Percentiles rank a stretch among this genome's conserved stretches.
Conservation (phyloP, 2,113 vertebrate genomes). For the Oophaga pumilio region DNA sequence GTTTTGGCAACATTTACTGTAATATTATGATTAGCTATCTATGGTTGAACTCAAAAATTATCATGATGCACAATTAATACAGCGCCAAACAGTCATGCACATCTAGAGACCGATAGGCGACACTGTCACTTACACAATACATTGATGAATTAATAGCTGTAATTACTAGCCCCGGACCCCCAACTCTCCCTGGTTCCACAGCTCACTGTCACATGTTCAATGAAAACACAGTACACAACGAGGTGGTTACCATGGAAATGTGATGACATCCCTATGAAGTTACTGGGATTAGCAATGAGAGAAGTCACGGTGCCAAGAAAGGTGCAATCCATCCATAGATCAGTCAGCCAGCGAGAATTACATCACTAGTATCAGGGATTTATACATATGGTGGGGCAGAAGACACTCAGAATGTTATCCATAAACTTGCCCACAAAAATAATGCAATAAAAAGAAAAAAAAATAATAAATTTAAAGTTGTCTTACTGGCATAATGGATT, state of each 20-base stretch:
- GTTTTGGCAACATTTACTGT: neutral
- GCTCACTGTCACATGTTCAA: neutral
- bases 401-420: neutral
- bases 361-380: neutral
- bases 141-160: neutral
- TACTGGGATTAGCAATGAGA: neutral
- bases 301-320: neutral
- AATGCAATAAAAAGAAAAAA: neutral
- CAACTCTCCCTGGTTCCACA: neutral
- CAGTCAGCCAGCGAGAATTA: neutral
- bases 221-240: neutral
- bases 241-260: neutral
- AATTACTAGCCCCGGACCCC: neutral
- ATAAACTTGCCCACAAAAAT: neutral
- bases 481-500: neutral
- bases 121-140: neutral
- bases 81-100: neutral
- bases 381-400: neutral
- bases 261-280: slow-evolving; percentile 1
- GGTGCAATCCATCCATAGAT: slow-evolving; percentile 5
- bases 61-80: neutral
- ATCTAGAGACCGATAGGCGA: neutral
- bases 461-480: neutral
- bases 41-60: neutral
- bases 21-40: neutral